A percentile compares a stretch with the other conserved stretches of the same genome.
These are phyloP conservation scores for Dinomys branickii DNA, from an alignment of 2,113 vertebrate species.

Conservation along the genomic window DNA sequence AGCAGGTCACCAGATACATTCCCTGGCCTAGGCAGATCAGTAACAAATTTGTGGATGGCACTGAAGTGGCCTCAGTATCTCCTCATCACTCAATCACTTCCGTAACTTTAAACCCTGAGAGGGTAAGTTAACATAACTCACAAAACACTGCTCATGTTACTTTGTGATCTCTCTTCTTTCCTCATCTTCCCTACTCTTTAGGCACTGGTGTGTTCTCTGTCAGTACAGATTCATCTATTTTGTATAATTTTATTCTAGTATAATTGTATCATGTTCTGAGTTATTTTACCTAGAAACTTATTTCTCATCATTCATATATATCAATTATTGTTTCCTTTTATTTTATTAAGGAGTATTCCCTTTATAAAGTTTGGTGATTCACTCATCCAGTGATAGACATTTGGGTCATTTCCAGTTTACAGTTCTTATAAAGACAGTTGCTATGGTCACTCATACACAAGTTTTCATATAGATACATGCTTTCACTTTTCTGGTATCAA, in stretches of 20 bases:
- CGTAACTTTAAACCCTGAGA: neutral
- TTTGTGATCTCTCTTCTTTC: neutral
- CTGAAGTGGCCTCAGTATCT: neutral
- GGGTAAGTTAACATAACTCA: neutral
- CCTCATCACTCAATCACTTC: neutral
- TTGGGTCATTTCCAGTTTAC: neutral
- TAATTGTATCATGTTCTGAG: neutral
- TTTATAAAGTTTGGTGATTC: neutral
- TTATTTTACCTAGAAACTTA: neutral
- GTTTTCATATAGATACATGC: neutral
- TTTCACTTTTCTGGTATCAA: conserved; percentile 13
- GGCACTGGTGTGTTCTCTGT: neutral
- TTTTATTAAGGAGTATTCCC: neutral
- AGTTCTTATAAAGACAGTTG: neutral
- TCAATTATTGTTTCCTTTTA: neutral
- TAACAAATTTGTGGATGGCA: neutral
- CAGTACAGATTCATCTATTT: neutral
- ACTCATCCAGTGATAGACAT: neutral
- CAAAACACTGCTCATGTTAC: neutral
- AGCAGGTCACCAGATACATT: neutral
- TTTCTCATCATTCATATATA: conserved; percentile 14
- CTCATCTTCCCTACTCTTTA: neutral
- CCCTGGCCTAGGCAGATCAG: neutral
- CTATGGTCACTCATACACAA: neutral
- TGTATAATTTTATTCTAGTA: conserved; percentile 11